These are phyloP conservation scores for Brachionus asplanchnoidis DNA, from an alignment of 1,140 invertebrate genomes.

Conservation along the genomic window DNA sequence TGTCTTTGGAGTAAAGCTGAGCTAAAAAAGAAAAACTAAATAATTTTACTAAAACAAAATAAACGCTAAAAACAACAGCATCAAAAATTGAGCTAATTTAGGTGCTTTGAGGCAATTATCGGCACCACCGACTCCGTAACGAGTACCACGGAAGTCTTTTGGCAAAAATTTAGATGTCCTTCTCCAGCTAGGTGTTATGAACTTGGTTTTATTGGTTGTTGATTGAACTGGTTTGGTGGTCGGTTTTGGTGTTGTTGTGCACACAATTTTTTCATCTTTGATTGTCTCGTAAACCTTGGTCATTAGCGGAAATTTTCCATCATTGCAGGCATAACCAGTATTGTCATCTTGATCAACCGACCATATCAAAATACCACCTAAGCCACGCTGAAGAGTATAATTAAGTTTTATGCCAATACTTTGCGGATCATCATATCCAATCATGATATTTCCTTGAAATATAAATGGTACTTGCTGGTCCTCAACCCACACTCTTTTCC, in stretches of 20 bases:
- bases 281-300: conserved; percentile 34
- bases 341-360: conserved; percentile 37
- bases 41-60: conserved; percentile 20
- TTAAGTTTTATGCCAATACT: conserved; percentile 36
- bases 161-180: conserved; percentile 30
- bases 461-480: conserved; percentile 64
- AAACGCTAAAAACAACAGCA: neutral
- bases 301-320: conserved; percentile 40
- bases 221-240: neutral
- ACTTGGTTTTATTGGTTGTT: neutral
- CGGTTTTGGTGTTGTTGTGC: conserved; percentile 15
- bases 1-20: neutral
- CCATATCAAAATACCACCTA: conserved; percentile 32
- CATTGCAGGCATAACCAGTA: conserved; percentile 23
- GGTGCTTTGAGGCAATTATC: neutral
- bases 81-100: neutral
- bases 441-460: conserved; percentile 82
- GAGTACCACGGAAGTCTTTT: conserved; percentile 8
- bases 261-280: neutral
- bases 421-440: conserved; percentile 77
- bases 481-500: conserved; percentile 31
- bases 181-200: conserved; percentile 28
- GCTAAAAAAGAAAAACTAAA: neutral
- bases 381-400: conserved; percentile 25
- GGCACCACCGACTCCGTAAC: neutral